phyloP scores from a whole-genome alignment of 1,140 invertebrate genomes.

The Ericerus pela region DNA sequence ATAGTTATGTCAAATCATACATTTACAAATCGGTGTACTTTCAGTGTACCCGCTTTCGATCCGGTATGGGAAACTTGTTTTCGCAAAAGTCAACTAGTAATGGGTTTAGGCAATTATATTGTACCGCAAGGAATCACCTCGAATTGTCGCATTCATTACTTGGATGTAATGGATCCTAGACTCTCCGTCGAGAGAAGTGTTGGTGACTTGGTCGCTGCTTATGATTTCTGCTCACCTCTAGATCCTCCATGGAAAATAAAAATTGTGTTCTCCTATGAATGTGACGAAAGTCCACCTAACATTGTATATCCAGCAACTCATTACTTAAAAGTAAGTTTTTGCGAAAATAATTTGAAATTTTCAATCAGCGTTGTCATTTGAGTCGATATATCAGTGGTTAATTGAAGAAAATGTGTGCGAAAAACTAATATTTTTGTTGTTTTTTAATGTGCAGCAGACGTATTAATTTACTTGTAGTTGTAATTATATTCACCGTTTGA shows the following conservation, averaged over 20 bases:
- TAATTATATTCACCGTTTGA: too few species aligned
- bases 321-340: constrained; percentile 19
- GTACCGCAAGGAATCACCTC: constrained; percentile 18
- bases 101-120: constrained; percentile 16
- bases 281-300: constrained; percentile 14
- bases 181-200: constrained; percentile 61
- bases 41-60: constrained; percentile 10
- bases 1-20: neutral
- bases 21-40: constrained; percentile 4
- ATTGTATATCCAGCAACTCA: constrained; percentile 20
- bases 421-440: too few species aligned
- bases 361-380: neutral
- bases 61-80: constrained; percentile 44
- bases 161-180: constrained; percentile 59
- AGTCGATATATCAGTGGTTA: too few species aligned
- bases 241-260: constrained; percentile 68
- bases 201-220: constrained; percentile 61
- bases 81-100: constrained; percentile 55
- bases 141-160: constrained; percentile 51
- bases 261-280: constrained; percentile 23
- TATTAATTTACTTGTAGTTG: too few species aligned
- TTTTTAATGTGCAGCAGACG: neutral
- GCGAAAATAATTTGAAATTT: neutral
- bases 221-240: constrained; percentile 47
- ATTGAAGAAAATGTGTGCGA: too few species aligned